Evolutionary conservation across 2,113 vertebrate genomes (phyloP), one percentile per base, ranked within the genome.

Genomic region (Ptilorrhoa leucosticta): DNA sequence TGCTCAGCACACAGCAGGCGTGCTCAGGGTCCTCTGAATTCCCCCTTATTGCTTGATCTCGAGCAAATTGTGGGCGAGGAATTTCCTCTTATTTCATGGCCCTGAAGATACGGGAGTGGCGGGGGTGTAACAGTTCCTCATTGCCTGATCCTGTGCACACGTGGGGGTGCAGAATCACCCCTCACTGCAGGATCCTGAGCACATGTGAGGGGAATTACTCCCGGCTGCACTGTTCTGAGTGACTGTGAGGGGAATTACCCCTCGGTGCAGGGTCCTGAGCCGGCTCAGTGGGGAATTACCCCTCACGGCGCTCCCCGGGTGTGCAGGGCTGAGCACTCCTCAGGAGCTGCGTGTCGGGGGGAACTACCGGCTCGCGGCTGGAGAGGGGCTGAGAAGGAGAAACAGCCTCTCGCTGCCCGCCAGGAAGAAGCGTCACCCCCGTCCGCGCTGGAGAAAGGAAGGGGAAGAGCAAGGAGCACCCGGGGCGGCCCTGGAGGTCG

Each of bases 71-170:
- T 1, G 12, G 15, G 12, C 3, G 27, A 13, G 6, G 9, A 17
- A 56, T 11, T 12, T 20, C 19, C 23, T 39, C 19, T 14, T 7
- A 7, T 2, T n/a, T 30, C 40, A 10, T 2, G 5, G 14, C 4
- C 20, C 12, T 5, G 5, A 45, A 9, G 7, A 24, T 0, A 22
- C 6, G 2, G 0, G 10, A 1, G 6, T 0, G 6, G 3, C 19
- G 24, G 26, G 15, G 4, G 2, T 7, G 16, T 5, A 9, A n/a
- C 4, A 27, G n/a, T 6, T 65, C 44, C 22, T 65, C 58, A 39
- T 0, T 73, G 33, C 15, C 15, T 2, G 27, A 33, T 28, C 20
- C 81, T 9, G 50, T 12, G 69, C 22, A n/a, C 69, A 9, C 1
- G 3, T 1, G 7, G 13, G 37, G 30, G 1, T 9, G 51, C 37